These are phyloP conservation scores for Spondyliosoma cantharus DNA, from an alignment of 2,797 vertebrate genomes.

Conservation along the genomic window DNA sequence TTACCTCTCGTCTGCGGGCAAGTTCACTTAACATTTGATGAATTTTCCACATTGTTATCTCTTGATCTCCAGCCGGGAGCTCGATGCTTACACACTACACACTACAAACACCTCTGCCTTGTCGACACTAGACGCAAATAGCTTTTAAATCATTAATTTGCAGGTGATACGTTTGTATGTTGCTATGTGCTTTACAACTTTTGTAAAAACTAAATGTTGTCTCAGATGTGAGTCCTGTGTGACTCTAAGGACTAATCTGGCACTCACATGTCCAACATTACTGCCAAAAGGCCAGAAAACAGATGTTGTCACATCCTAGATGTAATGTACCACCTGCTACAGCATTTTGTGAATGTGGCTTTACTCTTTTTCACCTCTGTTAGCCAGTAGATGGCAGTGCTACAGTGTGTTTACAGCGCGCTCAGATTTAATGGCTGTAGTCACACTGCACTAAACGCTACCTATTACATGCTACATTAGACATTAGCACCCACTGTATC, in stretches of 20 bases:
- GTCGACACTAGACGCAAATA: constrained; percentile 26
- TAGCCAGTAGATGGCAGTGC: constrained; percentile 76
- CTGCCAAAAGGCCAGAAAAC: constrained; percentile 28
- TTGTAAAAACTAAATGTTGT: constrained; percentile 8
- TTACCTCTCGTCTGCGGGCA: constrained; percentile 36
- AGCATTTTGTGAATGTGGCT: background rate
- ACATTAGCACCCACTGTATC: constrained; percentile 74
- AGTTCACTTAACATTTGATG: constrained; percentile 50
- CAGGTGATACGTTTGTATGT: constrained; percentile 17
- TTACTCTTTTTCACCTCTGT: constrained; percentile 31
- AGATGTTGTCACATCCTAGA: constrained; percentile 4
- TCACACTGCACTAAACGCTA: constrained; percentile 70
- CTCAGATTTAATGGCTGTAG: constrained; percentile 52
- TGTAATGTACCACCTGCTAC: constrained; percentile 28
- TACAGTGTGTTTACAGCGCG: constrained; percentile 47
- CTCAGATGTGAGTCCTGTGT: constrained; percentile 1
- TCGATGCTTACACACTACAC: constrained; percentile 17
- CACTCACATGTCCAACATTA: constrained; percentile 25
- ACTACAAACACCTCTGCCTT: constrained; percentile 13
- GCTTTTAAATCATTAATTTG: constrained; percentile 30
- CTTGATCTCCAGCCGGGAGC: constrained; percentile 40
- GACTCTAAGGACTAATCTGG: constrained; percentile 23
- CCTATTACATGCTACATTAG: constrained; percentile 79
- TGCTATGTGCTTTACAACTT: constrained; percentile 14
- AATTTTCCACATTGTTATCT: constrained; percentile 53